Percentiles rank a stretch among this genome's conserved stretches.
These are phyloP conservation scores for Heterotis niloticus DNA, from an alignment of 2,113 vertebrate species.

Conservation along the genomic window DNA sequence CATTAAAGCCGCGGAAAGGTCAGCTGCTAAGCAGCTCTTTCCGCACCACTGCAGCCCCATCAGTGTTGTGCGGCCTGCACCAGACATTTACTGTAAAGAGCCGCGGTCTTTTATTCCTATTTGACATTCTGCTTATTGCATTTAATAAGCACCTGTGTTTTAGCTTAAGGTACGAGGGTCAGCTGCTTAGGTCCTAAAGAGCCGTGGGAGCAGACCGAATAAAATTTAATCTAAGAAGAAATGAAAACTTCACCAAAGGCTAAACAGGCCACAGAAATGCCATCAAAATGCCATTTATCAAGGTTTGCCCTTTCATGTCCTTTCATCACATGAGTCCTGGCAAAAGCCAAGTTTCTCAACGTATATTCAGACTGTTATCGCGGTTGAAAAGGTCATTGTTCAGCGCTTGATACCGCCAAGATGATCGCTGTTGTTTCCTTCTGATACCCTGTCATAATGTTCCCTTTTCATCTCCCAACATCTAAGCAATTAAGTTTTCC, in stretches of 20 bases:
- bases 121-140: not conserved
- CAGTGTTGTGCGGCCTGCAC: no score
- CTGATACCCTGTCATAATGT: no score
- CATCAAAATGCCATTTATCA: conserved; percentile 68
- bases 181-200: conserved; percentile 20
- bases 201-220: conserved; percentile 37
- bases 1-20: no score
- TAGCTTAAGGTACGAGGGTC: not conserved
- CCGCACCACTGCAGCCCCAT: no score
- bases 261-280: conserved; percentile 66
- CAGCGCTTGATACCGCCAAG: conserved; percentile 38
- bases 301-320: conserved; percentile 60
- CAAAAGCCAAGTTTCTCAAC: conserved; percentile 37
- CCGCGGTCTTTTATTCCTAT: not conserved
- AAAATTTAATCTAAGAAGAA: conserved; percentile 51
- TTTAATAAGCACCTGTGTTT: not conserved
- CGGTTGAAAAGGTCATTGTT: conserved; percentile 43
- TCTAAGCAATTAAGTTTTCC: no score
- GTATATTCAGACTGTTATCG: conserved; percentile 38
- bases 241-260: conserved; percentile 57
- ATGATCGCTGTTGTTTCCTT: not conserved
- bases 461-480: no score
- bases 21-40: no score
- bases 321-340: conserved; percentile 53
- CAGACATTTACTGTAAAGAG: no score